Percentiles rank a stretch among this genome's conserved stretches.
Evolutionary conservation across 2,113 vertebrate species (phyloP).

Genomic region (Larimichthys polyactis): DNA sequence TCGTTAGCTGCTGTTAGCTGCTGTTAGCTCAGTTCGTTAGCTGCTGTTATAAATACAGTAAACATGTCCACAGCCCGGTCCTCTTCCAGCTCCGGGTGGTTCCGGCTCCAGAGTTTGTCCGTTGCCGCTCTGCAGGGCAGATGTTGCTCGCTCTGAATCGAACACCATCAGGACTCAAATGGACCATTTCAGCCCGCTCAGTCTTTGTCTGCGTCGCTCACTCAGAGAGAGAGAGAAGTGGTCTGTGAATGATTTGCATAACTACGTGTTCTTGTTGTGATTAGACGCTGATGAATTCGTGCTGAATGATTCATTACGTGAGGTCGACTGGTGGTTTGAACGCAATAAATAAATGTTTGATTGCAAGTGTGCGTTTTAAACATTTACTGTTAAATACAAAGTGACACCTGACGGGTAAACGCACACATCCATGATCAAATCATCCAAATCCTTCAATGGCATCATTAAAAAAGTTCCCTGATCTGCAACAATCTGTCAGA

Average conservation of each 20-base stretch:
- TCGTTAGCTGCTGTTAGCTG: no score
- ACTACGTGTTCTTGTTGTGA: conserved; percentile 39
- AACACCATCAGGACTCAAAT: conserved; percentile 64
- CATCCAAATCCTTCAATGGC: background rate
- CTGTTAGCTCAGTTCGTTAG: no score
- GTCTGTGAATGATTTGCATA: conserved; percentile 64
- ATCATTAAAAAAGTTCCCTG: background rate
- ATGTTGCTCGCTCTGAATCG: conserved; percentile 75
- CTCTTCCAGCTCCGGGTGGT: background rate
- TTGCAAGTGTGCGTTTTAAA: background rate
- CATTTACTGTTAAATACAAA: background rate
- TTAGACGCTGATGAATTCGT: conserved; percentile 30
- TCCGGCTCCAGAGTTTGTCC: conserved; percentile 51
- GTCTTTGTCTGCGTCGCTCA: conserved; percentile 64
- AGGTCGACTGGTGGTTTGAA: background rate
- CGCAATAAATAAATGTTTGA: background rate
- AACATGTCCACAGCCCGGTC: no score
- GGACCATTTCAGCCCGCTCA: conserved; percentile 52
- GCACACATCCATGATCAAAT: no score
- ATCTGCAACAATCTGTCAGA: background rate
- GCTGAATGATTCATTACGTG: conserved; percentile 5
- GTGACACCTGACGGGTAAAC: background rate
- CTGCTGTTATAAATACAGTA: background rate
- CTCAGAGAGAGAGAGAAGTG: conserved; percentile 30
- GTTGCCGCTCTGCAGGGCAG: conserved; percentile 59